phyloP scores from a whole-genome alignment of 2,888 invertebrate genomes.

The Pseudolycoriella hygida region DNA sequence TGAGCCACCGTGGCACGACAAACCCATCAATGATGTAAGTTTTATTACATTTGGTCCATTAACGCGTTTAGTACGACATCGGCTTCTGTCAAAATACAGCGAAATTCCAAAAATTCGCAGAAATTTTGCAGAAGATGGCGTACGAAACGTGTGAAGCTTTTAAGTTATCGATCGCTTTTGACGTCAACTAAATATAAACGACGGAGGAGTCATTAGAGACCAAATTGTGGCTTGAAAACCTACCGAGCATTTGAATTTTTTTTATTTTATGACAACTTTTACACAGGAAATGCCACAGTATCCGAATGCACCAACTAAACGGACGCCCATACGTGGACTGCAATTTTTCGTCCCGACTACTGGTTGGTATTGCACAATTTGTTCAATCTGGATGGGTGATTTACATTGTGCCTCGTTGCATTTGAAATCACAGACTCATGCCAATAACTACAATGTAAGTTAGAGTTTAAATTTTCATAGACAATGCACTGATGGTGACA shows the following conservation, averaged over 20 bases:
- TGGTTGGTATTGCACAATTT: conserved; percentile 80
- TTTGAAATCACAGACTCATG: conserved; percentile 61
- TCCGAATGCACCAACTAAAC: conserved; percentile 53
- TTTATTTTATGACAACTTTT: background rate
- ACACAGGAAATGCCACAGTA: conserved; percentile 42
- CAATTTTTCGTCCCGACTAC: conserved; percentile 77
- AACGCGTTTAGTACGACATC: too few species aligned
- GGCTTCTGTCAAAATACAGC: background rate
- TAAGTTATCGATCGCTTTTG: too few species aligned
- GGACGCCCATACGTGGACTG: conserved; percentile 69
- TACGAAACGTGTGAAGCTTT: too few species aligned
- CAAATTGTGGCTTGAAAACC: too few species aligned
- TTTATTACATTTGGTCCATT: too few species aligned
- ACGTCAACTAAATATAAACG: too few species aligned
- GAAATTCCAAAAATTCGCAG: too few species aligned
- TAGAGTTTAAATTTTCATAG: conserved; percentile 2
- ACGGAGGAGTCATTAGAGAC: too few species aligned
- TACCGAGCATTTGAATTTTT: background rate
- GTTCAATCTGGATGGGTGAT: conserved; percentile 76
- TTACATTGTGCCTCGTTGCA: conserved; percentile 75
- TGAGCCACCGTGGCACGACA: conserved; percentile 27
- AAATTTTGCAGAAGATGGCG: too few species aligned
- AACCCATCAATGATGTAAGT: conserved; percentile 21
- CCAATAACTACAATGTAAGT: conserved; percentile 64
- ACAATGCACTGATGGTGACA: background rate